These are phyloP conservation scores for Nipponia nippon DNA, from an alignment of 2,113 vertebrate genomes.

Conservation along the genomic window DNA sequence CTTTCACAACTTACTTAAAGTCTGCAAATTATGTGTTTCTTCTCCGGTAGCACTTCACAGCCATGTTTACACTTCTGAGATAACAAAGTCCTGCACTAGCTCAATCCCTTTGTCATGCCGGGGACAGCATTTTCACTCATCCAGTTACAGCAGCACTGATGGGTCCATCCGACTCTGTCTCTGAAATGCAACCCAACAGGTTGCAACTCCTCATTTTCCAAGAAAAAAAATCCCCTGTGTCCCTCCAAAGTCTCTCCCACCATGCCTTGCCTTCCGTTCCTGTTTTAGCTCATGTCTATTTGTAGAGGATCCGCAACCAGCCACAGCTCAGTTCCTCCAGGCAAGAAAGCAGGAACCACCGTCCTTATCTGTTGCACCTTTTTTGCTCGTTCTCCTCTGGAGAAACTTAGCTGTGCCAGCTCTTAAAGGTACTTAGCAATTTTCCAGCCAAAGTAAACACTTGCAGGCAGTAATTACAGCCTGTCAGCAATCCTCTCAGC, in stretches of 20 bases:
- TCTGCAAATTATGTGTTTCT: not conserved
- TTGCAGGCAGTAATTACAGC: not conserved
- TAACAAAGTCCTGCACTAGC: not conserved
- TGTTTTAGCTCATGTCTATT: not conserved
- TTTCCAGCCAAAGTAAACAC: conserved; percentile 8
- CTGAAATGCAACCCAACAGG: not conserved
- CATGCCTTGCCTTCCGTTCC: not conserved
- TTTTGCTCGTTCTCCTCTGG: not conserved
- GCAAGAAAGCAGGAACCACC: not conserved
- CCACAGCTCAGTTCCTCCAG: not conserved
- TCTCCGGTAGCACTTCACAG: not conserved
- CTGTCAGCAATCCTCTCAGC: not conserved
- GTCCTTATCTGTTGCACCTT: not conserved
- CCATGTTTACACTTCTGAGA: not conserved
- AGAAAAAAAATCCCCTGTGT: not conserved
- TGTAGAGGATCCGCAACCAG: not conserved
- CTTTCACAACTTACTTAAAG: not conserved
- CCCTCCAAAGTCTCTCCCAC: not conserved
- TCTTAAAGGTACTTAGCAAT: not conserved
- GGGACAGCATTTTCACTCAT: not conserved
- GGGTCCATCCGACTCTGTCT: not conserved
- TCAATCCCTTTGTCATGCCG: not conserved
- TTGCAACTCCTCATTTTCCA: not conserved
- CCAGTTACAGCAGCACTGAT: not conserved
- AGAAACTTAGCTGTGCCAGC: not conserved